Conservation (phyloP, 2,888 invertebrate genomes). For the Phytoseiulus persimilis region DNA sequence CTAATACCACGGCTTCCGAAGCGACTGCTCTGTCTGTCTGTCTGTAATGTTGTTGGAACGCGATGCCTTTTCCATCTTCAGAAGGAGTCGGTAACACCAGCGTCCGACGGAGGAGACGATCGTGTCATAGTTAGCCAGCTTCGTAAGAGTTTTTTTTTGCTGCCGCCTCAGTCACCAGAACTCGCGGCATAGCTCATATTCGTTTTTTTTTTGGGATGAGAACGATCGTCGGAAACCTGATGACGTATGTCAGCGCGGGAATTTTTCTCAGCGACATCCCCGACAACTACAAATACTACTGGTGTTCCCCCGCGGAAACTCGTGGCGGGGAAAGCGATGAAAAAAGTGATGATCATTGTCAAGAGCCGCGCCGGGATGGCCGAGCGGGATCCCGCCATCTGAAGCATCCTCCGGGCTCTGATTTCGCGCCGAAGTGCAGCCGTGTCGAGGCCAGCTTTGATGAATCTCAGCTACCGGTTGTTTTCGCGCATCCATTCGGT, state of each 20-base stretch:
- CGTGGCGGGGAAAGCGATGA: neutral
- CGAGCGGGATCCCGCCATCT: too few species aligned
- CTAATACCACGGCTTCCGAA: neutral
- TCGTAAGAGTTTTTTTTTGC: neutral
- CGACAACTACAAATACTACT: neutral
- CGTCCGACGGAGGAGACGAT: neutral
- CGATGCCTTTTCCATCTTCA: conserved; percentile 5
- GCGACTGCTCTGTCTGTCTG: too few species aligned
- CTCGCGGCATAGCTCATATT: neutral
- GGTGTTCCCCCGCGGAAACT: neutral
- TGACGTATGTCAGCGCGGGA: neutral
- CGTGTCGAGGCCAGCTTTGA: too few species aligned
- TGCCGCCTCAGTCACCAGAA: neutral
- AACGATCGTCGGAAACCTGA: neutral
- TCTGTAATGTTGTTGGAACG: conserved; percentile 5
- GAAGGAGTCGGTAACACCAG: neutral
- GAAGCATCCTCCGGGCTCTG: too few species aligned
- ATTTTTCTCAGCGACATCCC: neutral
- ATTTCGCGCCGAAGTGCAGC: too few species aligned
- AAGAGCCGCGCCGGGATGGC: too few species aligned
- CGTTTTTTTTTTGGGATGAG: neutral
- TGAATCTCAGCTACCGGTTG: too few species aligned
- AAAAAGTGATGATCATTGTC: neutral
- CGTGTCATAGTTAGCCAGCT: neutral
- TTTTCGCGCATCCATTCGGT: too few species aligned